Conservation (phyloP, 2,888 invertebrate genomes). For the Mayetiola destructor region DNA sequence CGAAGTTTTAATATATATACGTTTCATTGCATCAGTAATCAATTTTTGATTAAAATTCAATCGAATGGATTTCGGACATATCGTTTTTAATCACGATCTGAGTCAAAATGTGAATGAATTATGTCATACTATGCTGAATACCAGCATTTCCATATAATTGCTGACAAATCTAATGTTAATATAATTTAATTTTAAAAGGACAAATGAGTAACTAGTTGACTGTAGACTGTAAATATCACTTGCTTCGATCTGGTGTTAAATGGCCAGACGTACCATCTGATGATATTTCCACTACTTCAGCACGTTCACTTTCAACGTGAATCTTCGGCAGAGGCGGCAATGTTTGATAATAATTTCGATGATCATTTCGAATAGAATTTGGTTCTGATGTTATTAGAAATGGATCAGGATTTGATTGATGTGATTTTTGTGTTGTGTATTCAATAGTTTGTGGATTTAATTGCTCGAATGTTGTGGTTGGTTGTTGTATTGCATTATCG, state of each 20-base stretch:
- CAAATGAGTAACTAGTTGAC: too few species aligned
- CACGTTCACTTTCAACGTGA: conserved; percentile 30
- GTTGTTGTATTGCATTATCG: conserved; percentile 5
- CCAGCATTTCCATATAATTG: too few species aligned
- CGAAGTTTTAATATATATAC: too few species aligned
- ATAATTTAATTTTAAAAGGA: conserved; percentile 2
- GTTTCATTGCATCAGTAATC: too few species aligned
- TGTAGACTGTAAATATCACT: not conserved
- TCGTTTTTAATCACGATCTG: too few species aligned
- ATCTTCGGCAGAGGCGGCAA: conserved; percentile 15
- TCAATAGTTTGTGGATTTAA: not conserved
- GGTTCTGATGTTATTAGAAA: not conserved
- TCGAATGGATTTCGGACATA: too few species aligned
- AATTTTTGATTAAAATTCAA: too few species aligned
- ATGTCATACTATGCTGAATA: too few species aligned
- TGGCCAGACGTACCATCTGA: conserved; percentile 32
- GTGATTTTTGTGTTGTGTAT: not conserved
- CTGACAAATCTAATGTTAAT: conserved; percentile 13
- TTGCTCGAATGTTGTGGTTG: not conserved
- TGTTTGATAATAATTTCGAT: conserved; percentile 9
- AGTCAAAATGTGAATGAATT: too few species aligned
- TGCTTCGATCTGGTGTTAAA: conserved; percentile 24
- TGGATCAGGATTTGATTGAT: not conserved
- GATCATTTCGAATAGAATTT: not conserved
- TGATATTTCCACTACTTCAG: conserved; percentile 36